Conservation (phyloP, 2,797 vertebrate species). For the Protosalanx chinensis region DNA sequence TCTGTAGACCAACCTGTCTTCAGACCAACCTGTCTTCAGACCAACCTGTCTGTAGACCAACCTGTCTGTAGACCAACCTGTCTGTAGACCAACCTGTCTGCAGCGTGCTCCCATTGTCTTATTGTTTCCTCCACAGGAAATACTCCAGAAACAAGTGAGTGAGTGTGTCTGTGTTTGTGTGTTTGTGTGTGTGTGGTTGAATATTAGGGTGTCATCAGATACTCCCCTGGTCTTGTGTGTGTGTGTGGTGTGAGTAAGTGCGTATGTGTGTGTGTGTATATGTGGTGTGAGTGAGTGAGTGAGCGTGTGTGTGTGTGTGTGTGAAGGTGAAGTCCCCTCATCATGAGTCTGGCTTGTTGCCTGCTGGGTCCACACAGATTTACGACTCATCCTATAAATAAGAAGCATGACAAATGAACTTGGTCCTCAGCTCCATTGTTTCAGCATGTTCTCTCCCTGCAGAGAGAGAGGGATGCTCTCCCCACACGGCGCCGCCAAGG, state of each 20-base stretch:
- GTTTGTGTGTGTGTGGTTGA: no score
- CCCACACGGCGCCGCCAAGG: constrained; percentile 27
- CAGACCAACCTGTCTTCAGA: not conserved
- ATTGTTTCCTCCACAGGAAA: constrained; percentile 65
- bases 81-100: not conserved
- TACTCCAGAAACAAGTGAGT: constrained; percentile 51
- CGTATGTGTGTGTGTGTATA: no score
- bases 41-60: not conserved
- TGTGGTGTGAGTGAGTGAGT: no score
- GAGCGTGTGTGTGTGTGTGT: no score
- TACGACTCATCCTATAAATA: constrained; percentile 36
- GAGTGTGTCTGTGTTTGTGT: no score
- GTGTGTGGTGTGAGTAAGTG: no score
- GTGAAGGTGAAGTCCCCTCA: constrained; percentile 16
- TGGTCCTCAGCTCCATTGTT: constrained; percentile 55
- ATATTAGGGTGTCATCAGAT: no score
- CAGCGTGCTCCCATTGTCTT: constrained; percentile 61
- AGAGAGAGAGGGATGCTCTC: constrained; percentile 55
- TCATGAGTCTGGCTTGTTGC: constrained; percentile 1
- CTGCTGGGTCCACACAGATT: constrained; percentile 17
- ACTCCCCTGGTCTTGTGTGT: no score
- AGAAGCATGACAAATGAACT: constrained; percentile 18
- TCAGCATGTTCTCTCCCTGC: not conserved
- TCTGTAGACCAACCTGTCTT: not conserved
- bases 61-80: no score